These are phyloP conservation scores for Etheostoma cragini DNA, from an alignment of 2,113 vertebrate genomes.

Conservation along the genomic window DNA sequence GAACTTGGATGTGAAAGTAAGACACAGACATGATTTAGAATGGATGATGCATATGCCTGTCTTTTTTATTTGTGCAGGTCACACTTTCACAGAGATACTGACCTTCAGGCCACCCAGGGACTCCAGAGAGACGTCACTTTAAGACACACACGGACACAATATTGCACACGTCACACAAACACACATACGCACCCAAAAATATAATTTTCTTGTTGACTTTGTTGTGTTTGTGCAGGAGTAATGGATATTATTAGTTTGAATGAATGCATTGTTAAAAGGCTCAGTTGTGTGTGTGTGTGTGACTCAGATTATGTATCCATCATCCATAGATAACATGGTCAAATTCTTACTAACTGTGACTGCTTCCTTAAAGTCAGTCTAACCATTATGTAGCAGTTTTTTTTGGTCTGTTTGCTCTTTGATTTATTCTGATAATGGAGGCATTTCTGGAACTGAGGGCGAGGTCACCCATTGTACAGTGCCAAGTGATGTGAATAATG, in stretches of 20 bases:
- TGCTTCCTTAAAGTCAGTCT: not conserved
- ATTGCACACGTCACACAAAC: not conserved
- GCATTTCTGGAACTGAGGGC: not conserved
- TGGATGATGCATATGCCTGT: not conserved
- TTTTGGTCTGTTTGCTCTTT: slow-evolving; percentile 28
- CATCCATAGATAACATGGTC: not conserved
- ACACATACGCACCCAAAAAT: slow-evolving; percentile 2
- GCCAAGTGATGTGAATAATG: not conserved
- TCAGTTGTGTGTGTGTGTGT: not conserved
- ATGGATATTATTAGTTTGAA: not conserved
- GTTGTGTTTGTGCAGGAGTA: slow-evolving; percentile 19
- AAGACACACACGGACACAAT: slow-evolving; percentile 13
- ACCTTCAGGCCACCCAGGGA: slow-evolving; percentile 78
- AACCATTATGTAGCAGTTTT: not conserved
- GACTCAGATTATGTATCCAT: not conserved
- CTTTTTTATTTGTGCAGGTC: slow-evolving; percentile 70
- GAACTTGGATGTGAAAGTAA: not conserved
- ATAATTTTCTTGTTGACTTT: not conserved
- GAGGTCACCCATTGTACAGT: not conserved
- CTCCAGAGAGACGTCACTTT: slow-evolving; percentile 83
- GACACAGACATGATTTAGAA: not conserved
- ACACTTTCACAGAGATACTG: slow-evolving; percentile 85
- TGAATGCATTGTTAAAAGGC: slow-evolving; percentile 43
- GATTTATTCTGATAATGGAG: slow-evolving; percentile 20
- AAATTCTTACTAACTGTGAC: not conserved